A percentile compares a stretch with the other conserved stretches of the same genome.
Conservation (phyloP, 2,888 invertebrate genomes). For the Drosophila picticornis region DNA sequence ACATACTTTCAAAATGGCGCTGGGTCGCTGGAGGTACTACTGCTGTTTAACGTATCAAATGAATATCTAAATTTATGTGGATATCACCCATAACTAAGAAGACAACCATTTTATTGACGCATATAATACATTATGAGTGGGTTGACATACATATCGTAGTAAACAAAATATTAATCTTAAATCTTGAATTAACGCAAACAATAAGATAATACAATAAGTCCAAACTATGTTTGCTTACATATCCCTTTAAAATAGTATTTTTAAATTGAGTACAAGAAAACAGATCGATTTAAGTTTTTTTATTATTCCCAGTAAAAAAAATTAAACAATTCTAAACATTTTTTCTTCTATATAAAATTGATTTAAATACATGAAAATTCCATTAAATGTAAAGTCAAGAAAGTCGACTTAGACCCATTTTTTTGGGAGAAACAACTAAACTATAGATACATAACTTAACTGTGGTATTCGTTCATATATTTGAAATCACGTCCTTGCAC, state of each 20-base stretch:
- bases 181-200: background rate
- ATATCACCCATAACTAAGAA: background rate
- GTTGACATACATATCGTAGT: background rate
- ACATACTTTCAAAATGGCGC: slow-evolving; percentile 57
- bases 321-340: background rate
- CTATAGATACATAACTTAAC: background rate
- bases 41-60: slow-evolving; percentile 13
- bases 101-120: background rate
- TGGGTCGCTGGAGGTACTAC: slow-evolving; percentile 13
- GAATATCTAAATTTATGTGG: background rate
- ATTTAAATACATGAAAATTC: too few relatives aligned
- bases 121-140: background rate
- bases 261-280: background rate
- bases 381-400: background rate
- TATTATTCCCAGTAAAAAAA: too few relatives aligned
- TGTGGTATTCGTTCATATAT: too few relatives aligned
- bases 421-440: background rate
- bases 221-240: background rate
- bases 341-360: background rate
- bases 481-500: background rate
- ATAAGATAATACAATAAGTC: too few relatives aligned
- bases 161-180: background rate
- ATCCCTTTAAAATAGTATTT: background rate
- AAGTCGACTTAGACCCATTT: background rate
- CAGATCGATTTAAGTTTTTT: background rate